Evolutionary conservation across 2,888 invertebrate genomes (phyloP).

Genomic region (Dorcus hopei): DNA sequence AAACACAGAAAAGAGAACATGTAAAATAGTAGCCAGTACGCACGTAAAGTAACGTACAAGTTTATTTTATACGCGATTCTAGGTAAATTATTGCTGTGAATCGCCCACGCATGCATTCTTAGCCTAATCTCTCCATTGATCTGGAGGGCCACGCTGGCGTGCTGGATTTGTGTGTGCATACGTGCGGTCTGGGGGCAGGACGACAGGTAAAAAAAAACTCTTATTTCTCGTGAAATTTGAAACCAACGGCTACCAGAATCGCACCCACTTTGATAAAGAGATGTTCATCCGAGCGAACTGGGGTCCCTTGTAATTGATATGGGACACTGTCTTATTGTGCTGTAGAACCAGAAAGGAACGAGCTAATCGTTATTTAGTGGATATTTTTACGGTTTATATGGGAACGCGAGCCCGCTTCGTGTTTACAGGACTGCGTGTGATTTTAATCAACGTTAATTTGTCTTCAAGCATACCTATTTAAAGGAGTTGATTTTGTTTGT

Average conservation of each 20-base stretch:
- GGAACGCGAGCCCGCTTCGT: too few species aligned
- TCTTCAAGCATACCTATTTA: too few species aligned
- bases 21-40: not conserved
- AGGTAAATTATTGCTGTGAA: slow-evolving; percentile 16
- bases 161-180: slow-evolving; percentile 1
- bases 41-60: slow-evolving; percentile 1
- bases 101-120: slow-evolving; percentile 9
- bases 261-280: slow-evolving; percentile 23
- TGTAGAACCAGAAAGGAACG: too few species aligned
- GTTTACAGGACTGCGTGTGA: too few species aligned
- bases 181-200: not conserved
- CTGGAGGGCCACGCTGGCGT: slow-evolving; percentile 2
- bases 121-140: slow-evolving; percentile 14
- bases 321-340: not conserved
- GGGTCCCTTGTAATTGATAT: slow-evolving; percentile 24
- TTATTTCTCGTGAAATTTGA: slow-evolving; percentile 25
- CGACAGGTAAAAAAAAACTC: slow-evolving; percentile 21
- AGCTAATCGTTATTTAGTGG: too few species aligned
- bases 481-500: too few species aligned
- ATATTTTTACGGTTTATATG: too few species aligned
- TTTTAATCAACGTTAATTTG: too few species aligned
- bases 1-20: not conserved
- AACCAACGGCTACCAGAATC: slow-evolving; percentile 27
- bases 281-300: slow-evolving; percentile 14
- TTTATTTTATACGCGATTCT: slow-evolving; percentile 10